A percentile compares a stretch with the other conserved stretches of the same genome.
Conservation (phyloP, 2,888 invertebrate genomes). For the Lasioglossum vierecki region DNA sequence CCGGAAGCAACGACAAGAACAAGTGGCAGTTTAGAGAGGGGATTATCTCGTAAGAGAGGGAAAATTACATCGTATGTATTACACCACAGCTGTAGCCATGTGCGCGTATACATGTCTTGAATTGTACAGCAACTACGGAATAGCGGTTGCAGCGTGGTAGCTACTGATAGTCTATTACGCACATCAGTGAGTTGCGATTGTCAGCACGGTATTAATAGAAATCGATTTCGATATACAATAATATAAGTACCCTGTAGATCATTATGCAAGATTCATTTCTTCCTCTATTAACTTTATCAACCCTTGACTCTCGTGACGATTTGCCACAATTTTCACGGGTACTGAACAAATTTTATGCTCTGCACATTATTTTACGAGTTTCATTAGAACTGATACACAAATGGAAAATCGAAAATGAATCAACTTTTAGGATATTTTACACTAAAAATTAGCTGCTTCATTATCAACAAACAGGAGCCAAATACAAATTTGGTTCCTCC, state of each 20-base stretch:
- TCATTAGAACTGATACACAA: too few relatives aligned
- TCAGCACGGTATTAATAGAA: not conserved
- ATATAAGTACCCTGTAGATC: not conserved
- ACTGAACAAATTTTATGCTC: too few relatives aligned
- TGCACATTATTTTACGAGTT: too few relatives aligned
- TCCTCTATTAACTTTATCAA: too few relatives aligned
- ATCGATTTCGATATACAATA: not conserved
- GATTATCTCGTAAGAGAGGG: constrained; percentile 10
- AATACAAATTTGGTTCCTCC: too few relatives aligned
- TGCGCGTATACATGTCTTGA: not conserved
- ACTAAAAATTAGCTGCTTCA: too few relatives aligned
- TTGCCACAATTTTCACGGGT: too few relatives aligned
- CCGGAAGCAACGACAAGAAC: constrained; percentile 13
- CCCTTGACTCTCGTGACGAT: too few relatives aligned
- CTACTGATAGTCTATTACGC: constrained; percentile 1
- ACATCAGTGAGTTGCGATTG: not conserved
- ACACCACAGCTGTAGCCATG: not conserved
- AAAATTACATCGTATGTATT: constrained; percentile 12
- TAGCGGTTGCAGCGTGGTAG: not conserved
- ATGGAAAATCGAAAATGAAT: too few relatives aligned
- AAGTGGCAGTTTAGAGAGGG: constrained; percentile 16
- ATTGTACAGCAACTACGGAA: not conserved
- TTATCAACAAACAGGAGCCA: too few relatives aligned
- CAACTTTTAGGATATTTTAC: too few relatives aligned
- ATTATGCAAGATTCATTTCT: not conserved